Evolutionary conservation across 2,888 invertebrate genomes (phyloP).

Genomic region (Epicampocera succincta): DNA sequence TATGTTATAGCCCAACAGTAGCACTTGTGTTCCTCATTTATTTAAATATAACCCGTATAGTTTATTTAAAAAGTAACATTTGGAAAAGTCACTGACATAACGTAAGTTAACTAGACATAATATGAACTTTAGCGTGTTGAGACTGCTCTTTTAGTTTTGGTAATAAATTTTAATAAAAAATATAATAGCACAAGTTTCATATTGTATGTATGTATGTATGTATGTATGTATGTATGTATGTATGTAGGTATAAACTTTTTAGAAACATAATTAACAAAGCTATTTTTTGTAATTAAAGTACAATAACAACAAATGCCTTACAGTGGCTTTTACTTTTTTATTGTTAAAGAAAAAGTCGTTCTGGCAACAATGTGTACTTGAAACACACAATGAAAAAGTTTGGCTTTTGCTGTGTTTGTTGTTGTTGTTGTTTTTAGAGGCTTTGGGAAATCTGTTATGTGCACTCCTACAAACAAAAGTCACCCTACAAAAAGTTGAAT

Average conservation of each 20-base stretch:
- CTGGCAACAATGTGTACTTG: constrained; percentile 25
- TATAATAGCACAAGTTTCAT: not conserved
- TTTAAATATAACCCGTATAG: too few relatives aligned
- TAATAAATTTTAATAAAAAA: constrained; percentile 28
- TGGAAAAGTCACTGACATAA: constrained; percentile 29
- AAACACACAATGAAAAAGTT: constrained; percentile 16
- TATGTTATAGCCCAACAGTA: too few relatives aligned
- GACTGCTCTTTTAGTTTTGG: constrained; percentile 13
- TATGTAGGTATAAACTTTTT: constrained; percentile 8
- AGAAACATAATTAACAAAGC: constrained; percentile 27
- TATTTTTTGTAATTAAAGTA: constrained; percentile 35
- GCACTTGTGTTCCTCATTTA: too few relatives aligned
- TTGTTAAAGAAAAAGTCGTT: constrained; percentile 12
- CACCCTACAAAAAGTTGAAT: constrained; percentile 15
- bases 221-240: too few relatives aligned
- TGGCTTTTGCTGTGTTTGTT: too few relatives aligned
- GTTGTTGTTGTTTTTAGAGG: not conserved
- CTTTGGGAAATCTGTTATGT: not conserved
- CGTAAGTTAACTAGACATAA: constrained; percentile 1
- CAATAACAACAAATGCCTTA: constrained; percentile 30
- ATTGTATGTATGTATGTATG: too few relatives aligned
- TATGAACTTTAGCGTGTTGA: constrained; percentile 5
- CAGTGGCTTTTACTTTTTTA: constrained; percentile 16
- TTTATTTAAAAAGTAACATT: not conserved
- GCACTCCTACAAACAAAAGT: not conserved